Evolutionary conservation across 2,888 invertebrate genomes (phyloP).

Genomic region (Auanema sp.): DNA sequence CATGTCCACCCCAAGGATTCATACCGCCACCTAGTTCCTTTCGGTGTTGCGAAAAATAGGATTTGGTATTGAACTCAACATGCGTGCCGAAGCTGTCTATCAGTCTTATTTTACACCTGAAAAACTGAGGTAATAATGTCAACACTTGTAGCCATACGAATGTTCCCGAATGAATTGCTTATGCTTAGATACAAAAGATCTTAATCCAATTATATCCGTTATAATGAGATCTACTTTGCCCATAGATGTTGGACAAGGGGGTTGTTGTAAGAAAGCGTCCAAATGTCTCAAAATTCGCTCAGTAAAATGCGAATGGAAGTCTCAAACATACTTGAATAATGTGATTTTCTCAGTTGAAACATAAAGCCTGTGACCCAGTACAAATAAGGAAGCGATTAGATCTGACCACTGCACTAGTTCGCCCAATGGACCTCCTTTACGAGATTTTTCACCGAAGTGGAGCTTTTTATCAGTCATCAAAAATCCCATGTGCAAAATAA

Average conservation of each 20-base stretch:
- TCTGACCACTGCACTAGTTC: conserved; percentile 69
- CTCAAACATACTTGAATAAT: conserved; percentile 33
- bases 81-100: conserved; percentile 69
- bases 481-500: conserved; percentile 66
- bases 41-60: conserved; percentile 64
- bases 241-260: conserved; percentile 23
- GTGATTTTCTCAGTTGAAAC: conserved; percentile 65
- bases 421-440: conserved; percentile 67
- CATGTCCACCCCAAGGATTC: conserved; percentile 67
- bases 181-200: conserved; percentile 64
- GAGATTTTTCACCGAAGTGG: conserved; percentile 66
- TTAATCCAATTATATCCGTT: conserved; percentile 67
- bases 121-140: too few relatives aligned
- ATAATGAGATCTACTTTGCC: conserved; percentile 65
- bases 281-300: conserved; percentile 19
- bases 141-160: conserved; percentile 4
- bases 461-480: conserved; percentile 66
- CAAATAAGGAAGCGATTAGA: conserved; percentile 65
- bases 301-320: neutral
- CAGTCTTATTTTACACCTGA: conserved; percentile 67
- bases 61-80: conserved; percentile 66
- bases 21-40: conserved; percentile 40
- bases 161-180: conserved; percentile 51
- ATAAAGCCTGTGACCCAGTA: conserved; percentile 67
- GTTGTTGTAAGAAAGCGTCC: conserved; percentile 14